phyloP scores from a whole-genome alignment of 2,888 invertebrate species.

The Stenodera caucasica region DNA sequence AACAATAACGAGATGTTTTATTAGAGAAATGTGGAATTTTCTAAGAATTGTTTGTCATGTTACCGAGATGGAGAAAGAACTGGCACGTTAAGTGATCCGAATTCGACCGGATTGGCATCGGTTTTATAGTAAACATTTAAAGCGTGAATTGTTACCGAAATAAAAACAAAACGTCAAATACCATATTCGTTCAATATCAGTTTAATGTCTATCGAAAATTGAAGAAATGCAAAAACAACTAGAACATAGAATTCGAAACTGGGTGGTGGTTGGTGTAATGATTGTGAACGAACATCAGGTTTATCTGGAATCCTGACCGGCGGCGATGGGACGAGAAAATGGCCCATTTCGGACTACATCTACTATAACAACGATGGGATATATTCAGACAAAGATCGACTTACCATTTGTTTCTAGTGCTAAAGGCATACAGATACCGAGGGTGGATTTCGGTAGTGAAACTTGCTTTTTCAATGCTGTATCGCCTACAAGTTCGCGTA shows the following conservation, averaged over 20 bases:
- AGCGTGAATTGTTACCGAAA: slow-evolving; percentile 20
- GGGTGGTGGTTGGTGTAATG: slow-evolving; percentile 7
- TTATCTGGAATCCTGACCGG: slow-evolving; percentile 42
- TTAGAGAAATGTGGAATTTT: not conserved
- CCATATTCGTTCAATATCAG: slow-evolving; percentile 39
- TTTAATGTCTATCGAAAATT: slow-evolving; percentile 34
- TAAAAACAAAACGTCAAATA: slow-evolving; percentile 29
- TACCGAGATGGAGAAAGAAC: not conserved
- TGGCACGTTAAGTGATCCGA: not conserved
- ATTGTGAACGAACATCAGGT: slow-evolving; percentile 37
- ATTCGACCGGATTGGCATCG: not conserved
- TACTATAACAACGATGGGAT: slow-evolving; percentile 25
- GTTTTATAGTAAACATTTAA: slow-evolving; percentile 24
- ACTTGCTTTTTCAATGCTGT: slow-evolving; percentile 71
- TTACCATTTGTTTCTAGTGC: slow-evolving; percentile 84
- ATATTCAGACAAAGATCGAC: slow-evolving; percentile 32
- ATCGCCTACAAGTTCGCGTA: slow-evolving; percentile 70
- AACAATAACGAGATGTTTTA: no score
- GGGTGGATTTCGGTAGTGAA: slow-evolving; percentile 71
- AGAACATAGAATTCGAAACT: no score
- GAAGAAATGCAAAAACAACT: slow-evolving; percentile 10
- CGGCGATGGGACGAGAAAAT: slow-evolving; percentile 37
- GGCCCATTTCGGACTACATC: slow-evolving; percentile 39
- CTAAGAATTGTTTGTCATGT: not conserved
- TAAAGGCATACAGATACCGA: slow-evolving; percentile 79